A percentile compares a stretch with the other conserved stretches of the same genome.
These are phyloP conservation scores for Taphrorychus bicolor DNA, from an alignment of 2,888 invertebrate species.

Conservation along the genomic window DNA sequence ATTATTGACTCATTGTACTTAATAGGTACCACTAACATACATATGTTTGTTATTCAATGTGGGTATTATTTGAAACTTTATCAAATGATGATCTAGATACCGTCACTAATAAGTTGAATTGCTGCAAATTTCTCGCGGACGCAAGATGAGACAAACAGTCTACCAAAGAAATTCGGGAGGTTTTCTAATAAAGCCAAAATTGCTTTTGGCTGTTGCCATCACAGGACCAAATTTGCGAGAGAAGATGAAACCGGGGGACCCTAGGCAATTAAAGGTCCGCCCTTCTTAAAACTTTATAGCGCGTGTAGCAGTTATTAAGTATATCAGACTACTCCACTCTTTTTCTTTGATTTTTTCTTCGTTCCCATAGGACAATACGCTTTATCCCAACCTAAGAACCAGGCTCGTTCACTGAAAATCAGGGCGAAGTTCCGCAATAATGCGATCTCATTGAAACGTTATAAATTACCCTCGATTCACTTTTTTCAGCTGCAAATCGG, in stretches of 20 bases:
- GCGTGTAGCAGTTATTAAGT: conserved; percentile 12
- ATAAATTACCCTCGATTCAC: conserved; percentile 3
- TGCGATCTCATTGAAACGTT: conserved; percentile 13
- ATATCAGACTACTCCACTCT: too few species aligned
- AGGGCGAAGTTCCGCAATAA: not conserved
- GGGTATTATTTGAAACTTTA: too few species aligned
- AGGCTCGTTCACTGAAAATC: not conserved
- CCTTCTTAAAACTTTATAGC: conserved; percentile 16
- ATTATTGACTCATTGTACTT: too few species aligned
- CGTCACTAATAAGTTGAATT: too few species aligned
- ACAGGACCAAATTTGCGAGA: conserved; percentile 17
- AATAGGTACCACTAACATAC: too few species aligned
- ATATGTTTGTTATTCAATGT: too few species aligned
- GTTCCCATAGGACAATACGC: not conserved
- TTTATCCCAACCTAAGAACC: not conserved
- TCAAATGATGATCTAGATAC: too few species aligned
- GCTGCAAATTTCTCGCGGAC: too few species aligned
- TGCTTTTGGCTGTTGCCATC: conserved; percentile 25
- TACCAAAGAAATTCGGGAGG: conserved; percentile 8
- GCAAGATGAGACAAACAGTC: not conserved
- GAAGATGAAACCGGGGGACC: conserved; percentile 20
- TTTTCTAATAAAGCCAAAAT: conserved; percentile 22
- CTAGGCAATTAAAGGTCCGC: conserved; percentile 20
- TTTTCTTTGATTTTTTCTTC: not conserved
- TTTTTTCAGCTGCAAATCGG: not conserved